Evolutionary conservation across 1,140 invertebrate species (phyloP).

Genomic region (Apis florea): DNA sequence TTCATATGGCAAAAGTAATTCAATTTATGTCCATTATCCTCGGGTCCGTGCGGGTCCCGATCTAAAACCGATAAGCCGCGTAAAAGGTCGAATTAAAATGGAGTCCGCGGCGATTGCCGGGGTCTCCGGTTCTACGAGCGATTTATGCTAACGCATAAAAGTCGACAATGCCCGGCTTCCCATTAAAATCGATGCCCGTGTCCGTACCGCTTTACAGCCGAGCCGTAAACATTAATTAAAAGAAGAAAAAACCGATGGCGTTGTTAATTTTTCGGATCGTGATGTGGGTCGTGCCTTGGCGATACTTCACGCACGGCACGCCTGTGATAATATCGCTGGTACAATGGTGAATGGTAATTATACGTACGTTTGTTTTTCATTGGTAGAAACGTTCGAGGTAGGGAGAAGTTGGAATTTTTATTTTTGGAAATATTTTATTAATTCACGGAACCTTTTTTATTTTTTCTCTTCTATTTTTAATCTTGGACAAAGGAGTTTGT

Average conservation of each 20-base stretch:
- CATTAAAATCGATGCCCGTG: constrained; percentile 59
- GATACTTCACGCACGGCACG: constrained; percentile 16
- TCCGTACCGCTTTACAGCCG: constrained; percentile 19
- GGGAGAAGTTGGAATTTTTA: no score
- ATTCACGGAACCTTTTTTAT: no score
- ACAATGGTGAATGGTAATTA: background rate
- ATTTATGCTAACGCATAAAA: constrained; percentile 63
- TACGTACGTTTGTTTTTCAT: no score
- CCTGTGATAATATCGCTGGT: background rate
- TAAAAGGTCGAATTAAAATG: constrained; percentile 62
- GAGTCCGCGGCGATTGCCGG: constrained; percentile 25
- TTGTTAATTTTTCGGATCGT: constrained; percentile 55
- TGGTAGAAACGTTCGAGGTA: no score
- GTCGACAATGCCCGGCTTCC: constrained; percentile 47
- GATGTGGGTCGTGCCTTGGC: constrained; percentile 30
- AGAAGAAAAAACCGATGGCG: constrained; percentile 44
- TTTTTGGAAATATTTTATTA: no score
- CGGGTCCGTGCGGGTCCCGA: constrained; percentile 23
- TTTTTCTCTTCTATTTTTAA: no score
- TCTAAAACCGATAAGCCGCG: constrained; percentile 55
- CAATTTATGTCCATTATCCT: constrained; percentile 32
- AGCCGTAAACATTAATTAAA: constrained; percentile 63
- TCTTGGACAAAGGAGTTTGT: no score
- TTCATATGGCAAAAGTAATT: background rate
- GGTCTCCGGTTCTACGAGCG: constrained; percentile 27